Evolutionary conservation across 2,888 invertebrate genomes (phyloP).

Genomic region (Dorcus hopei): DNA sequence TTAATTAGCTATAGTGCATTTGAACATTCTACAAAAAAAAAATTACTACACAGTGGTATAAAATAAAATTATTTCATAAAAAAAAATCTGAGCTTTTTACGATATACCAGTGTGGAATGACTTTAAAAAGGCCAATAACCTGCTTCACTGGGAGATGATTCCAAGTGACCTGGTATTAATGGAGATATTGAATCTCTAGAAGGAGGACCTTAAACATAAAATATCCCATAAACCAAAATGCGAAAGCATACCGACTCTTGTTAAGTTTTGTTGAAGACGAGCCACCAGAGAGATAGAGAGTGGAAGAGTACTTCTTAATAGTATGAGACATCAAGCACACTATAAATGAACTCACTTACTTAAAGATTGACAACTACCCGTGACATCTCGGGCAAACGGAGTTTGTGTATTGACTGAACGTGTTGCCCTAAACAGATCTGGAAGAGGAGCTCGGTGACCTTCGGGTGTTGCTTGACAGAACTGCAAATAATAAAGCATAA

Average conservation of each 20-base stretch:
- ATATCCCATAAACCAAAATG: conserved; percentile 2
- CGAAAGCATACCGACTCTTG: not conserved
- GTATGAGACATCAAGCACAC: too few relatives aligned
- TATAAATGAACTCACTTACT: conserved; percentile 49
- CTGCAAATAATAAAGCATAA: conserved; percentile 21
- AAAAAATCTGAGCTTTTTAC: too few relatives aligned
- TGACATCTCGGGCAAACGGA: conserved; percentile 64
- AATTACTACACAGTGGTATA: too few relatives aligned
- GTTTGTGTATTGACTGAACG: conserved; percentile 84
- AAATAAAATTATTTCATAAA: too few relatives aligned
- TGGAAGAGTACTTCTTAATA: not conserved
- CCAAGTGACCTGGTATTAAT: conserved; percentile 61
- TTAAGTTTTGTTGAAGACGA: not conserved
- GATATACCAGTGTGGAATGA: not conserved
- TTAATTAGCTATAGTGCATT: too few relatives aligned
- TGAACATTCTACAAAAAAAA: too few relatives aligned
- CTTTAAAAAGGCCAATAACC: conserved; percentile 28
- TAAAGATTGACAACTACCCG: conserved; percentile 68
- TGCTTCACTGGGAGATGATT: conserved; percentile 58
- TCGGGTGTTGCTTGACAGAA: conserved; percentile 70
- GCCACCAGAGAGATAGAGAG: too few relatives aligned
- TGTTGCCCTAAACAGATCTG: conserved; percentile 65
- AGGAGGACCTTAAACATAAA: conserved; percentile 54
- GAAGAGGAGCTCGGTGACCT: conserved; percentile 80
- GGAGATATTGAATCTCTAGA: conserved; percentile 67